phyloP scores from a whole-genome alignment of 2,888 invertebrate species.

The Xestia sexstrigata region DNA sequence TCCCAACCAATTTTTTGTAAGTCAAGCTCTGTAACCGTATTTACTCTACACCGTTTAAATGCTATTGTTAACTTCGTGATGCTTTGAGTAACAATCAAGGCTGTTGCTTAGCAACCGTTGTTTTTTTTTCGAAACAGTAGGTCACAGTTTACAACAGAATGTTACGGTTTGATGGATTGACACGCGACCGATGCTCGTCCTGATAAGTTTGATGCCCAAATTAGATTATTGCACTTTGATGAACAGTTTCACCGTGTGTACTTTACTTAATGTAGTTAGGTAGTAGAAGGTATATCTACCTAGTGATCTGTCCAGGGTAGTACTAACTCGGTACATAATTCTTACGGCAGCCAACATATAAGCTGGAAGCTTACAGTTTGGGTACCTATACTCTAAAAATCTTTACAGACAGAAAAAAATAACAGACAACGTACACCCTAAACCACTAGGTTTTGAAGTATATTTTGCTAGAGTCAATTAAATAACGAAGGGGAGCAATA shows the following conservation, averaged over 20 bases:
- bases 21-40: constrained; percentile 52
- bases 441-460: no score
- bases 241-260: constrained; percentile 14
- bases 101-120: constrained; percentile 70
- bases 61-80: constrained; percentile 74
- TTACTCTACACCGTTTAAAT: constrained; percentile 56
- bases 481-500: no score
- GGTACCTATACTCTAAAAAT: no score
- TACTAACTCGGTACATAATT: no score
- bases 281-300: no score
- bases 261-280: no score
- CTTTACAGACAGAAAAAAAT: no score
- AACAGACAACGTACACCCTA: no score
- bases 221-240: constrained; percentile 52
- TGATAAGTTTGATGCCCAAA: constrained; percentile 68
- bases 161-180: constrained; percentile 80
- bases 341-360: no score
- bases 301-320: no score
- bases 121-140: constrained; percentile 78
- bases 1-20: constrained; percentile 41
- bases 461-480: no score
- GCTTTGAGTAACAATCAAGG: constrained; percentile 81
- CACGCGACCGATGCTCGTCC: constrained; percentile 75
- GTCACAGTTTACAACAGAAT: constrained; percentile 81
- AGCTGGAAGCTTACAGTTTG: no score